Percentiles rank a stretch among this genome's conserved stretches.
Evolutionary conservation across 2,113 vertebrate genomes (phyloP).

Genomic region (Nyctibius bracteatus): DNA sequence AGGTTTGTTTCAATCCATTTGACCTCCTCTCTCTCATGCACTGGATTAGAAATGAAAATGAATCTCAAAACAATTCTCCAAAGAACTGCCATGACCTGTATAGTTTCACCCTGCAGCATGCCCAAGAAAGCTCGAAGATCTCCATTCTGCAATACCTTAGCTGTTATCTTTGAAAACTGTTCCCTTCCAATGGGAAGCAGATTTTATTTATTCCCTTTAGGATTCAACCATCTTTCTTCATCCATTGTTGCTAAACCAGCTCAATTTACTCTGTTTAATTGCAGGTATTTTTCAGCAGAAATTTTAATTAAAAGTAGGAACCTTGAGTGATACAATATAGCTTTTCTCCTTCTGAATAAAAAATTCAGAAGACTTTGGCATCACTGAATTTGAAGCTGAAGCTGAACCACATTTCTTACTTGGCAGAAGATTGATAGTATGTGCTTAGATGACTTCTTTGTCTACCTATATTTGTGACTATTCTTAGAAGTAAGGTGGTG

Average conservation of each 20-base stretch:
- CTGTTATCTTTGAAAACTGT: neutral
- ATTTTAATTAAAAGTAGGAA: neutral
- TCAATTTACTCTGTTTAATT: neutral
- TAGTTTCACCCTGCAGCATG: neutral
- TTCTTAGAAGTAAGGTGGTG: neutral
- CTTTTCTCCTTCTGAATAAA: neutral
- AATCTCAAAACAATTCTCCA: neutral
- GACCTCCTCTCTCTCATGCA: neutral
- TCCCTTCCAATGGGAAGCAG: neutral
- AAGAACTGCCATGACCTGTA: neutral
- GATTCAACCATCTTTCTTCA: neutral
- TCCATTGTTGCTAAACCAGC: neutral
- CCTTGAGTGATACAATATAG: neutral
- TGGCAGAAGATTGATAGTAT: neutral
- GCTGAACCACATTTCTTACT: neutral
- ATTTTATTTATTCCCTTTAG: neutral
- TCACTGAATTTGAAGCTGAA: neutral
- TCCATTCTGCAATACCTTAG: neutral
- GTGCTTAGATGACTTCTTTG: neutral
- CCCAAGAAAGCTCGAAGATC: neutral
- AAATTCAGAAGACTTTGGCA: neutral
- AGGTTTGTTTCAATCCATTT: conserved; percentile 3
- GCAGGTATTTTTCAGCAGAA: neutral
- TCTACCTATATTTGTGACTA: neutral
- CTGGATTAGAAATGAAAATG: conserved; percentile 15